Base-by-base conservation (phyloP, 2,888 invertebrate genomes). In the Coecobrya sp. region DNA sequence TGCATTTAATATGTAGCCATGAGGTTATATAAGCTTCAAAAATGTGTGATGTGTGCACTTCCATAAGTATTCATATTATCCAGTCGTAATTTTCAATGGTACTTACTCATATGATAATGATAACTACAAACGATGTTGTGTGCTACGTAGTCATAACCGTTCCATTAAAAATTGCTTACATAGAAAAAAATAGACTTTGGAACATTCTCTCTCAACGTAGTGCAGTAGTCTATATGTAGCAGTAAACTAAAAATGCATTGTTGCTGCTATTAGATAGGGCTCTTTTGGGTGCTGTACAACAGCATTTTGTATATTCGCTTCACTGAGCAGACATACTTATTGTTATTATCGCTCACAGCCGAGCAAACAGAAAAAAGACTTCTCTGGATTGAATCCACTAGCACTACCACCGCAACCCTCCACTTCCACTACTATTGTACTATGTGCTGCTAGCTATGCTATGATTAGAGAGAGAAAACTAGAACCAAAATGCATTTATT, bases 111-210 rank as follows among this genome's bases (percentile, higher is more conserved):
- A 70, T 42, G 70, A 70, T 70, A 19, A 27, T 36, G 70, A 70
- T 30, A 19, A 70, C 70, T n/a, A 10, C 70, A 42, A 70, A n/a
- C 30, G 25, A n/a, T 79, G 45, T 79, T 49, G 79, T 79, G 25
- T 79, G 49, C 52, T 49, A 36, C n/a, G 84, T 19, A 62, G 62
- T 86, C n/a, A 87, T 87, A 87, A 87, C 87, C 76, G n/a, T 87
- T 76, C 76, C 87, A 87, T 87, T 87, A 87, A 87, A 87, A 62
- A 19, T 79, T 79, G 55, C 76, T 62, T 87, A 70, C 86, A 86
- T 11, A 62, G 36, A 82, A 27, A 59, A n/a, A 45, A 42, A 59
- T 16, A 16, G 19, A 62, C 62, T 62, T n/a, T 62, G 62, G 25
- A 62, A 62, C 22, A 62, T 62, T 25, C 62, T 62, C 62, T 8